A percentile compares a stretch with the other conserved stretches of the same genome.
Conservation (phyloP, 2,888 invertebrate genomes). For the Thereva nobilitata region DNA sequence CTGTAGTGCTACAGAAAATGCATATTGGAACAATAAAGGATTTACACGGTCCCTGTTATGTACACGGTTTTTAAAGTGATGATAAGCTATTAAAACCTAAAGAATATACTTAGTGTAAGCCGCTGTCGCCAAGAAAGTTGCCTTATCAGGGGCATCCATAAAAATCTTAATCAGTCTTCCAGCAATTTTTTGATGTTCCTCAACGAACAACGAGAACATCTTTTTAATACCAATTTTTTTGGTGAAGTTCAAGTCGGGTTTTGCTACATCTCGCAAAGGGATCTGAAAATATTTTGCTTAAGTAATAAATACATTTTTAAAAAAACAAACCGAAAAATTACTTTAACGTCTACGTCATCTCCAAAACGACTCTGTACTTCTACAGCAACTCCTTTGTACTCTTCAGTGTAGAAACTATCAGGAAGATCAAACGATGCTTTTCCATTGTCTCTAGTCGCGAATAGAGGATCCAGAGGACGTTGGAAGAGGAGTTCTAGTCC, state of each 20-base stretch:
- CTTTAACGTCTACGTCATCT: conserved; percentile 50
- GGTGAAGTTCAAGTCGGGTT: conserved; percentile 52
- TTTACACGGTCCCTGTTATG: conserved; percentile 72
- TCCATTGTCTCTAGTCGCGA: conserved; percentile 53
- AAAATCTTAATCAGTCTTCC: conserved; percentile 70
- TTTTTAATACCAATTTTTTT: conserved; percentile 46
- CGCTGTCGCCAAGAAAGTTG: conserved; percentile 70
- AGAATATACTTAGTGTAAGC: conserved; percentile 60
- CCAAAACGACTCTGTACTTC: conserved; percentile 52
- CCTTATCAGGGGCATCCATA: conserved; percentile 64
- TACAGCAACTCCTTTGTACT: conserved; percentile 48
- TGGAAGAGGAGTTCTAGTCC: conserved; percentile 51
- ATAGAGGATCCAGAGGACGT: conserved; percentile 55
- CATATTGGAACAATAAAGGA: conserved; percentile 80
- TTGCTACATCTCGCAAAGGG: conserved; percentile 50
- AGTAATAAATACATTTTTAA: neutral
- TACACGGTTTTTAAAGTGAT: neutral
- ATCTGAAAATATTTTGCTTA: conserved; percentile 45
- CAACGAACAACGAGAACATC: conserved; percentile 74
- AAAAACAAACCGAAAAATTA: conserved; percentile 16
- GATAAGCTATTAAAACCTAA: neutral
- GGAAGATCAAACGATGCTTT: conserved; percentile 53
- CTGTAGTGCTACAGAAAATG: conserved; percentile 73
- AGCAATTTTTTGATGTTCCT: conserved; percentile 72
- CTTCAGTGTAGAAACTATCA: conserved; percentile 51